Base-by-base conservation (phyloP, 2,113 vertebrate genomes). In the Camelus dromedarius region DNA sequence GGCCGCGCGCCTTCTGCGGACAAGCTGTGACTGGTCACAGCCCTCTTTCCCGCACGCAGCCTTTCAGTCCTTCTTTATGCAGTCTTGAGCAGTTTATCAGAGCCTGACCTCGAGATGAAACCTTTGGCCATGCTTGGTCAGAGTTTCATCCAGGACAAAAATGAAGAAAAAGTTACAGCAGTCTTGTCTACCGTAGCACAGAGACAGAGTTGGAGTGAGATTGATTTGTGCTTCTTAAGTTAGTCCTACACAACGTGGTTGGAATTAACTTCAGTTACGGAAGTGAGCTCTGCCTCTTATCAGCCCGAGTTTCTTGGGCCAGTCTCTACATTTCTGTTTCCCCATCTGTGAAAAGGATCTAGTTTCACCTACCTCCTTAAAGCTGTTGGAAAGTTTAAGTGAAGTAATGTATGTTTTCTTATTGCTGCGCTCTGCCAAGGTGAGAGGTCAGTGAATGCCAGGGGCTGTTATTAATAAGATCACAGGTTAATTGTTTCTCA, bases 71-170 rank as follows among this genome's bases (percentile, higher is more conserved):
- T 86, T 42, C 19, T 4, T 26, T 35, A 9, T 12, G n/a, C 19
- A 5, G 0, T n/a, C 18, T 81, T 5, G 52, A 46, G n/a, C 46
- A 3, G 0, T 46, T 42, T 18, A 2, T 15, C 9, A 42, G 35
- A 81, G 22, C 38, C 54, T 35, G 35, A n/a, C 32, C 38, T n/a
- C 54, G 82, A 50, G 2, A 2, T 16, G 72, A 69, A 50, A 69
- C 12, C 35, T 52, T 62, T 72, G 81, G 5, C 28, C 18, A 12
- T 82, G 67, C 75, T 85, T 80, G 82, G 58, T 56, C 73, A 32
- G 72, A 28, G 18, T 56, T 79, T 84, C 60, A 80, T 88, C 24
- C 64, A 91, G 64, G 42, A 84, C 50, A 13, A 54, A 81, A 48
- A 87, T 58, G 24, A 72, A 81, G 46, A 15, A 46, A 54, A 89